Evolutionary conservation across 2,888 invertebrate genomes (phyloP).

Genomic region (Xestia rhomboidea): DNA sequence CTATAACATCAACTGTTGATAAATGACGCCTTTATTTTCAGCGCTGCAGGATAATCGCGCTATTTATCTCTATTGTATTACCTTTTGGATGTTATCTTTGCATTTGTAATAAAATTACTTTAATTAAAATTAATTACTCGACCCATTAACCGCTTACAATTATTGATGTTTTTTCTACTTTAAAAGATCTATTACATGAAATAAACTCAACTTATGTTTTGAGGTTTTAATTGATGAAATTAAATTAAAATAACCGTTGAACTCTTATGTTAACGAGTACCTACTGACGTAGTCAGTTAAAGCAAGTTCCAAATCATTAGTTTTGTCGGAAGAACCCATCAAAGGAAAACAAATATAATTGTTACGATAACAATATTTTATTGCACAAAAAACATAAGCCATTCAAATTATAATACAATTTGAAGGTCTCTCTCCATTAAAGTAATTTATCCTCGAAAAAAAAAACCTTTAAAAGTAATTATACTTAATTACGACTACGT

Average conservation of each 20-base stretch:
- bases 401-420: conserved; percentile 37
- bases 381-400: conserved; percentile 37
- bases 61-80: conserved; percentile 52
- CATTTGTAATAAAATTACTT: conserved; percentile 52
- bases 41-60: conserved; percentile 31
- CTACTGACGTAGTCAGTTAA: neutral
- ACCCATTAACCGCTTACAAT: conserved; percentile 34
- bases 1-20: conserved; percentile 27
- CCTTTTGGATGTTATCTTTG: conserved; percentile 61
- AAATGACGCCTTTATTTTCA: conserved; percentile 43
- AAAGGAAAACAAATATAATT: conserved; percentile 56
- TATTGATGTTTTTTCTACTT: conserved; percentile 32
- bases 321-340: conserved; percentile 42
- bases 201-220: conserved; percentile 9
- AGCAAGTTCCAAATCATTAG: conserved; percentile 54
- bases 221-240: conserved; percentile 20
- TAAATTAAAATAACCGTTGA: conserved; percentile 4
- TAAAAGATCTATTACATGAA: conserved; percentile 13
- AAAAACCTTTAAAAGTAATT: conserved; percentile 6
- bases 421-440: conserved; percentile 38
- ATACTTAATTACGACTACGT: conserved; percentile 29
- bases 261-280: neutral
- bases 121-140: conserved; percentile 57
- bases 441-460: conserved; percentile 24
- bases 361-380: conserved; percentile 53